Conservation (phyloP, 2,888 invertebrate species). For the Sylvicola fuscatus region DNA sequence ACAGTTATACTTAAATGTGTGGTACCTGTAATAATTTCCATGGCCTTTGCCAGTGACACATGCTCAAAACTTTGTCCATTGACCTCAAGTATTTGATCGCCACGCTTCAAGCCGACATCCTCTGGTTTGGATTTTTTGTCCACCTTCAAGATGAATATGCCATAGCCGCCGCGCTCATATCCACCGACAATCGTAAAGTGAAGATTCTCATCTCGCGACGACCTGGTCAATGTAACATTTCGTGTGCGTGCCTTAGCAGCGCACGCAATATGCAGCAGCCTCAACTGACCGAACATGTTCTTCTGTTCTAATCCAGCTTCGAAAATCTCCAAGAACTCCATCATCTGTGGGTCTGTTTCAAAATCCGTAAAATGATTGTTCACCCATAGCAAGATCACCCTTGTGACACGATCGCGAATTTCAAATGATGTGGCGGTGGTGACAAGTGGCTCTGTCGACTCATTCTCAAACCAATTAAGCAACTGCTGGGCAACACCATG, state of each 20-base stretch:
- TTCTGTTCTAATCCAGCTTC: slow-evolving; percentile 67
- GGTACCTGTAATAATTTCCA: slow-evolving; percentile 81
- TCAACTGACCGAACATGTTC: slow-evolving; percentile 64
- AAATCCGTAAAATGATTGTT: slow-evolving; percentile 98
- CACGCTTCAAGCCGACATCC: slow-evolving; percentile 87
- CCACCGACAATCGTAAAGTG: slow-evolving; percentile 91
- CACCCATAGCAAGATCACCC: slow-evolving; percentile 94
- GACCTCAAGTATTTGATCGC: slow-evolving; percentile 95
- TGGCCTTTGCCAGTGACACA: slow-evolving; percentile 74
- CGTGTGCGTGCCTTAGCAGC: slow-evolving; percentile 89
- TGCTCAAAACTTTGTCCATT: slow-evolving; percentile 94
- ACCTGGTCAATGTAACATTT: slow-evolving; percentile 76
- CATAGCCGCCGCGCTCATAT: slow-evolving; percentile 72
- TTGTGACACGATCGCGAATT: slow-evolving; percentile 56
- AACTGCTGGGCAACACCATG: slow-evolving; percentile 71
- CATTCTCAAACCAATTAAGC: slow-evolving; percentile 68
- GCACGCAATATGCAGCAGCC: slow-evolving; percentile 87
- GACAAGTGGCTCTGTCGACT: slow-evolving; percentile 29
- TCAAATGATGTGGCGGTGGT: background rate
- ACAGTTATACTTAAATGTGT: slow-evolving; percentile 94
- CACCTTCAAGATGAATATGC: slow-evolving; percentile 88
- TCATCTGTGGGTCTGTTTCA: slow-evolving; percentile 89
- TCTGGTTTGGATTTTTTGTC: slow-evolving; percentile 87
- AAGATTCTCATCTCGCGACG: slow-evolving; percentile 79
- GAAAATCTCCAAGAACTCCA: slow-evolving; percentile 86